Percentiles rank a stretch among this genome's conserved stretches.
Evolutionary conservation across 2,797 vertebrate genomes (phyloP).

Genomic region (Poeciliopsis paucimaculata): DNA sequence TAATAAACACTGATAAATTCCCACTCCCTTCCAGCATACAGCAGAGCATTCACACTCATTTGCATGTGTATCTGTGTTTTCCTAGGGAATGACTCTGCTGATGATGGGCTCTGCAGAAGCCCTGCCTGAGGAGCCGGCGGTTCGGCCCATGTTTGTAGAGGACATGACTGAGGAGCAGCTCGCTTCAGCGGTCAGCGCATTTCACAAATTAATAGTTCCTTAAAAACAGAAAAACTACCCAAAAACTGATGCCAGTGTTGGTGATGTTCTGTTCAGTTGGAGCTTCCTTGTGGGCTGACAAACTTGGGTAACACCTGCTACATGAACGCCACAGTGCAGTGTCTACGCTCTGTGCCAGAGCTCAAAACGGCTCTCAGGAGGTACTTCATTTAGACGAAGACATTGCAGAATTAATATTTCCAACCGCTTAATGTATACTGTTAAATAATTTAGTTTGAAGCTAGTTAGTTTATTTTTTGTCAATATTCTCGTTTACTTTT

Average conservation of each 20-base stretch:
- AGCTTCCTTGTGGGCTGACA: slow-evolving; percentile 95
- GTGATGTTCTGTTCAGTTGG: slow-evolving; percentile 84
- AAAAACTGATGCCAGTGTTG: background rate
- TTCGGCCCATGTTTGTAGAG: slow-evolving; percentile 95
- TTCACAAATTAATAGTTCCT: background rate
- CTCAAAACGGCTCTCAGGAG: slow-evolving; percentile 93
- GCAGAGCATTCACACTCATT: background rate
- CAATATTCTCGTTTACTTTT: background rate
- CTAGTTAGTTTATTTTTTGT: background rate
- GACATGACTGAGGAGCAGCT: slow-evolving; percentile 99
- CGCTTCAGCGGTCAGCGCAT: slow-evolving; percentile 92
- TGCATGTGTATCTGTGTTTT: background rate
- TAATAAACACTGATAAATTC: background rate
- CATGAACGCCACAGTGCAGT: slow-evolving; percentile 99
- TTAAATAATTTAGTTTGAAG: background rate
- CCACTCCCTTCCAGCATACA: background rate
- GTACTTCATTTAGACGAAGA: slow-evolving; percentile 62
- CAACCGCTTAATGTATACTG: background rate
- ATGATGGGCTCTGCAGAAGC: slow-evolving; percentile 99
- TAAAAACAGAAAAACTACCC: background rate
- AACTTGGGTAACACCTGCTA: slow-evolving; percentile 99
- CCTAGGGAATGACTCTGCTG: slow-evolving; percentile 95
- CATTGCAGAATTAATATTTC: background rate
- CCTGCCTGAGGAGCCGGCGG: slow-evolving; percentile 91
- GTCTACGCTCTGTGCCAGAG: slow-evolving; percentile 98